phyloP scores from a whole-genome alignment of 2,113 vertebrate species.

The Columba livia region DNA sequence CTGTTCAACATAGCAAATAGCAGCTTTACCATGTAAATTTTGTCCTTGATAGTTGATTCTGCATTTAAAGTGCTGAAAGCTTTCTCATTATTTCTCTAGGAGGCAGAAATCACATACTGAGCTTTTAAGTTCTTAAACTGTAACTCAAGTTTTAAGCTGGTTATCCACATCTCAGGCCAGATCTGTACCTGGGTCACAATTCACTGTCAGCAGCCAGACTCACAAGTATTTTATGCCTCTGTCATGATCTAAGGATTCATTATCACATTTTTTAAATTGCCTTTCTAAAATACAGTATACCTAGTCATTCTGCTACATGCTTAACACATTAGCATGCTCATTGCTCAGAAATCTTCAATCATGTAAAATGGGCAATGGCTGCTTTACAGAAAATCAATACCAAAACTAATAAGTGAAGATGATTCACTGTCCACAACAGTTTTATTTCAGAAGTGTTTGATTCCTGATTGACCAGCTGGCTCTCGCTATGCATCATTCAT shows the following conservation, averaged over 20 bases:
- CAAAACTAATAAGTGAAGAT: not conserved
- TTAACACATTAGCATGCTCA: not conserved
- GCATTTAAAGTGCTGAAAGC: not conserved
- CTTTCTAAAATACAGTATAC: not conserved
- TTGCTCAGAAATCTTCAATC: not conserved
- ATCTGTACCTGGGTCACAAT: not conserved
- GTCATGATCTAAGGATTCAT: not conserved
- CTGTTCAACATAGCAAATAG: not conserved
- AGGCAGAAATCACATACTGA: not conserved
- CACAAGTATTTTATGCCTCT: not conserved
- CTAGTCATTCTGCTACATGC: not conserved
- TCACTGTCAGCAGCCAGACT: not conserved
- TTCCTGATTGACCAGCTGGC: not conserved
- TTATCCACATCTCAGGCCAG: not conserved
- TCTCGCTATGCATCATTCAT: not conserved
- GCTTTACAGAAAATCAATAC: not conserved
- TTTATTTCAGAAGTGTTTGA: not conserved
- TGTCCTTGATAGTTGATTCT: not conserved
- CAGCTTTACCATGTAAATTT: not conserved
- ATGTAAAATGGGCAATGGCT: not conserved
- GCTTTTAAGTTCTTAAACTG: not conserved
- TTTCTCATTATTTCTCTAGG: not conserved
- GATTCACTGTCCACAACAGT: not conserved
- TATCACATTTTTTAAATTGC: not conserved
- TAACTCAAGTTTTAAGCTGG: not conserved